phyloP scores from a whole-genome alignment of 2,113 vertebrate genomes.

The Ailuropoda melanoleuca region DNA sequence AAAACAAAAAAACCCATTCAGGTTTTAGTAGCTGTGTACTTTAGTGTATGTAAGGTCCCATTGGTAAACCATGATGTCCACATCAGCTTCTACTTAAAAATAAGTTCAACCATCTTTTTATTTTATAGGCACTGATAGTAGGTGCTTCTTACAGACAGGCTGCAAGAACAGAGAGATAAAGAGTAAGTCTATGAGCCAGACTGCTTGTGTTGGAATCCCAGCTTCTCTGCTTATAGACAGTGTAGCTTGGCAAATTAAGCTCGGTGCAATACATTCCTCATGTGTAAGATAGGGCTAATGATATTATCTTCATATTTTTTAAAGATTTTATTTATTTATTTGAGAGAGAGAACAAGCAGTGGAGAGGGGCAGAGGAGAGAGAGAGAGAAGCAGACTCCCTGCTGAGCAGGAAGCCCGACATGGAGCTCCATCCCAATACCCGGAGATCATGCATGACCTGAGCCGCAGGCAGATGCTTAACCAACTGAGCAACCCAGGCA shows the following conservation, averaged over 20 bases:
- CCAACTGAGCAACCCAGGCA: background rate
- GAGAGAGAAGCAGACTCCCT: background rate
- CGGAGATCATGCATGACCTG: background rate
- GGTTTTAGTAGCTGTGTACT: background rate
- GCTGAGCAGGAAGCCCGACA: no score
- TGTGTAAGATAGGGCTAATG: background rate
- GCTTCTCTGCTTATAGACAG: background rate
- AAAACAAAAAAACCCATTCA: background rate
- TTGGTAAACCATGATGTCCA: background rate
- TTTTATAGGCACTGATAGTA: background rate
- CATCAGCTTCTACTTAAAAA: slow-evolving; percentile 16
- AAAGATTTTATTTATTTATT: background rate
- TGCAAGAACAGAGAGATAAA: background rate
- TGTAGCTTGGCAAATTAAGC: background rate
- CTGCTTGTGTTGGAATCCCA: background rate
- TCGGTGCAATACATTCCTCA: background rate
- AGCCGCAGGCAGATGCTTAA: background rate
- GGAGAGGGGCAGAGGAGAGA: no score
- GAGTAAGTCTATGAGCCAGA: background rate
- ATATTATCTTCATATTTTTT: background rate
- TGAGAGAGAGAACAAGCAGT: background rate
- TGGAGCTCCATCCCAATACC: background rate
- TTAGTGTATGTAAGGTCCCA: background rate
- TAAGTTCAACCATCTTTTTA: background rate
- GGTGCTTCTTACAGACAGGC: background rate